Base-by-base conservation (phyloP, 2,888 invertebrate species). In the Sinhomidia bicolor region DNA sequence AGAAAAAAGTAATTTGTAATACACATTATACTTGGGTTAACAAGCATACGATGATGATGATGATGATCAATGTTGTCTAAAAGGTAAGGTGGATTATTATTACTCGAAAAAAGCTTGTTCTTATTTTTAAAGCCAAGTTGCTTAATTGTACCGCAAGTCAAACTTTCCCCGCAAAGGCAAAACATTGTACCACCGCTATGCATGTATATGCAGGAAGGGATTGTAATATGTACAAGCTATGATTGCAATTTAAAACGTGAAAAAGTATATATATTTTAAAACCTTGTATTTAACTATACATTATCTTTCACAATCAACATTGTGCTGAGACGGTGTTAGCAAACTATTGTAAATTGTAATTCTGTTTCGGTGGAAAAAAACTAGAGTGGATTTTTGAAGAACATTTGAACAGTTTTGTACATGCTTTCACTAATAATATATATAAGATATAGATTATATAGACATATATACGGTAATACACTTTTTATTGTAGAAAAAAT, bases 1-100 rank as follows among this genome's bases (percentile, higher is more conserved):
- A 76, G 65, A 51, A 80, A 82, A 82, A 78, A 78, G 71, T 85
- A 79, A 85, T 78, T 85, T 78, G 85, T 76, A 79, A 23, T 78
- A 57, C 14, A 78, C 32, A 29, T n/a, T 20, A 74, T 74, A 44
- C 32, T 14, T 47, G n/a, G 10, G 20, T 3, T 20, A 20, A 20
- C 29, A 71, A 71, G 41, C 10, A 41, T 0, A 62, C 26, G 68
- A 44, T 20, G 68, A 47, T 9, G 41, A 44, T 20, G 41, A 26
- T n/a, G 20, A 44, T 36, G n/a, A 41, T 47, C 74, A 71, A 41
- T 47, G 74, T 74, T 23, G 47, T 4, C 26, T 74, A 10, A 74
- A 74, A 47, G 23, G 23, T 44, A 47, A 74, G 74, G 41, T 68
- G 68, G 47, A 74, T 62, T 60, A 60, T 68, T 36, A n/a, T 47